Conservation (phyloP, 2,888 invertebrate species). For the Lapara coniferarum region DNA sequence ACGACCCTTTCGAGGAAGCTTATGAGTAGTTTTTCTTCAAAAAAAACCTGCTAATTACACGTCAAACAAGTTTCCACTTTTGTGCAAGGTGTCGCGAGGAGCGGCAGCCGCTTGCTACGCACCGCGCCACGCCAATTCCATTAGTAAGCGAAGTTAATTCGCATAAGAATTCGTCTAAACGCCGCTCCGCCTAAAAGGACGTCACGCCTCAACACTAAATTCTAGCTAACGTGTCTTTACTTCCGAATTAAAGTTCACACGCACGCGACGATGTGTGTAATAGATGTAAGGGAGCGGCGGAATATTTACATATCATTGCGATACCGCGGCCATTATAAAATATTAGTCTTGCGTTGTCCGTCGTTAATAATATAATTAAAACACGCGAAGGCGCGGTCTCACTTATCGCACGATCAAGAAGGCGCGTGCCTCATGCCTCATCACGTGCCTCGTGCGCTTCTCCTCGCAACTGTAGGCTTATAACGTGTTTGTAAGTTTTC, state of each 20-base stretch:
- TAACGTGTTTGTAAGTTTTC: background rate
- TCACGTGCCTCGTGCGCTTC: conserved; percentile 35
- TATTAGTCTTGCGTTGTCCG: conserved; percentile 78
- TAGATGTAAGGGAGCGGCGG: conserved; percentile 71
- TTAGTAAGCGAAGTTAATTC: conserved; percentile 57
- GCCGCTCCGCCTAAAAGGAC: conserved; percentile 51
- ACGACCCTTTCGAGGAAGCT: conserved; percentile 80
- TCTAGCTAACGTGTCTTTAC: conserved; percentile 72
- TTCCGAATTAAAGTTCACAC: conserved; percentile 76
- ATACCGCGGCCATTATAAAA: conserved; percentile 79
- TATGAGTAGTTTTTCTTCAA: conserved; percentile 82
- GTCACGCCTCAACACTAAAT: conserved; percentile 73
- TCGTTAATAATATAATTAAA: conserved; percentile 83
- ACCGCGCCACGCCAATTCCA: conserved; percentile 48
- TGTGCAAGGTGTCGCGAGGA: conserved; percentile 44
- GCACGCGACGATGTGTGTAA: conserved; percentile 73
- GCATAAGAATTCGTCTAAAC: conserved; percentile 61
- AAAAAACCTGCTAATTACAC: conserved; percentile 77
- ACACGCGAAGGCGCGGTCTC: conserved; percentile 78
- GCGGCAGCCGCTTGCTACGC: background rate
- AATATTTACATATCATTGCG: conserved; percentile 84
- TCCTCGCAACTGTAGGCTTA: background rate
- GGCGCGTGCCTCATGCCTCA: conserved; percentile 39
- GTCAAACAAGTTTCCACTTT: conserved; percentile 53
- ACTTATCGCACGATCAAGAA: conserved; percentile 78